Percentiles rank a stretch among this genome's conserved stretches.
These are phyloP conservation scores for Panzeria rudis DNA, from an alignment of 2,888 invertebrate species.

Conservation along the genomic window DNA sequence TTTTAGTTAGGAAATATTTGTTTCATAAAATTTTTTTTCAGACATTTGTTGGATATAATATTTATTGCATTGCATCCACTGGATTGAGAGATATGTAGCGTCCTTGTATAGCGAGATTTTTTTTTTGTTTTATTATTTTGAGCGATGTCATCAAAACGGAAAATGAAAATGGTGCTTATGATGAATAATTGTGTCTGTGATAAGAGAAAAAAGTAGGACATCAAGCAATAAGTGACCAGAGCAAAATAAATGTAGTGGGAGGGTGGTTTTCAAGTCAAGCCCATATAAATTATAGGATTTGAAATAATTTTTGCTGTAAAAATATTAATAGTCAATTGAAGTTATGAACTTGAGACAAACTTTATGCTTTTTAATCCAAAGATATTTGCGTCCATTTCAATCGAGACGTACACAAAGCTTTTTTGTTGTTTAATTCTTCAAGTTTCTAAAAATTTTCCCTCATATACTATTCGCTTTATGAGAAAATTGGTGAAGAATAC, in stretches of 20 bases:
- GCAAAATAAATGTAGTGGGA: neutral
- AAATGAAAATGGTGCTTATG: conserved; percentile 71
- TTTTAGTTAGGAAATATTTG: conserved; percentile 66
- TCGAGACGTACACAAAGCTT: too few species aligned
- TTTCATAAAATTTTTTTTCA: conserved; percentile 43
- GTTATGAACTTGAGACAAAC: too few species aligned
- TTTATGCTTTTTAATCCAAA: too few species aligned
- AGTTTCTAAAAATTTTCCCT: too few species aligned
- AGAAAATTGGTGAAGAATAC: too few species aligned
- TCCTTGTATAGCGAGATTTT: conserved; percentile 5
- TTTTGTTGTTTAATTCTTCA: too few species aligned
- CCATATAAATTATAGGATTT: neutral
- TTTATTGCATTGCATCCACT: conserved; percentile 34
- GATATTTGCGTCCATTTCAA: too few species aligned
- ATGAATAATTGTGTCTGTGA: conserved; percentile 72
- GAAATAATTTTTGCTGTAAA: too few species aligned
- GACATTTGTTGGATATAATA: conserved; percentile 34
- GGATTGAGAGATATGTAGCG: neutral
- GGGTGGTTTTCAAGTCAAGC: neutral
- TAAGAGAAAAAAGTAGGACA: conserved; percentile 27
- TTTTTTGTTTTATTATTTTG: conserved; percentile 35
- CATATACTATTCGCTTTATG: too few species aligned
- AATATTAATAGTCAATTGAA: too few species aligned
- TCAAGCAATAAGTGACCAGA: neutral
- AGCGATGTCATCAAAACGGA: conserved; percentile 66